Evolutionary conservation across 2,113 vertebrate species (phyloP).

Genomic region (Enhydra lutris): DNA sequence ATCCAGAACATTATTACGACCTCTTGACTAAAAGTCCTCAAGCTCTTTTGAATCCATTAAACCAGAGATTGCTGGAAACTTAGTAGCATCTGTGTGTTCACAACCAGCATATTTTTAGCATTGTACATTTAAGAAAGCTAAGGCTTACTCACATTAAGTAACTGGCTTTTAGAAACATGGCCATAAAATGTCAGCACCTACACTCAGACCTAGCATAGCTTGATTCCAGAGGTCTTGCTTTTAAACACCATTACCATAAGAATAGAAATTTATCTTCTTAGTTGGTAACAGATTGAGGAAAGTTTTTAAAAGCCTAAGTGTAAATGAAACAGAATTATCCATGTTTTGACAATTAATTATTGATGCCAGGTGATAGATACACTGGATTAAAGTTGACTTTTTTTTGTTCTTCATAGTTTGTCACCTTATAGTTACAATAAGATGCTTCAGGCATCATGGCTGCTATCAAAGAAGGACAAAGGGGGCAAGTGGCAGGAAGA

Average conservation of each 20-base stretch:
- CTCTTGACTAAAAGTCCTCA: not conserved
- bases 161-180: not conserved
- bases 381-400: not conserved
- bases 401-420: not conserved
- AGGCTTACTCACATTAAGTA: not conserved
- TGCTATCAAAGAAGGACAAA: not conserved
- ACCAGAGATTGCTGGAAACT: not conserved
- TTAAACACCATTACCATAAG: not conserved
- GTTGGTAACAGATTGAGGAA: not conserved
- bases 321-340: not conserved
- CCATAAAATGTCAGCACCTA: not conserved
- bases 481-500: not conserved
- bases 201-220: not conserved
- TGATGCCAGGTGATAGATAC: not conserved
- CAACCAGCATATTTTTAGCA: not conserved
- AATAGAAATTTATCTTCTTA: not conserved
- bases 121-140: not conserved
- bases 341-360: not conserved
- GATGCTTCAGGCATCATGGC: not conserved
- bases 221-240: not conserved
- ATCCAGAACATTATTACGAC: not conserved
- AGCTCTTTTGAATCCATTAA: not conserved
- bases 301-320: not conserved
- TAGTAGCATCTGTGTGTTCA: not conserved
- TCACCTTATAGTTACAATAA: not conserved